Evolutionary conservation across 2,113 vertebrate species (phyloP), one percentile per base, ranked within the genome.

Genomic region (Trinectes maculatus): DNA sequence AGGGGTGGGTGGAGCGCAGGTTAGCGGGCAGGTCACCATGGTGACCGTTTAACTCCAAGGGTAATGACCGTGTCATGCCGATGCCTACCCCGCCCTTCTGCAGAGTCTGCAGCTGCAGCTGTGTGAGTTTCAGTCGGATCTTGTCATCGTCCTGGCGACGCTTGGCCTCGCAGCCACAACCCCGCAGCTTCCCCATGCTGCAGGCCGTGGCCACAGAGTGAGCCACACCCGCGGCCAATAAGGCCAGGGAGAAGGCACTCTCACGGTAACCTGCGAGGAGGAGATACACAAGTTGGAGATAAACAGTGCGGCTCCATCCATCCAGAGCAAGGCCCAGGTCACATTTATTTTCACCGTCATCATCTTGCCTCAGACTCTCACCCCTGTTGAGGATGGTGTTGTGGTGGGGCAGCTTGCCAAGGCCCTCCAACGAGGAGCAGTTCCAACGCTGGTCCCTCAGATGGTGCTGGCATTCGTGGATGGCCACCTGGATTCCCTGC

Each of bases 381-480:
- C 96, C 96, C 87, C 94, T 92, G 83, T 93, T 95, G 75, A 97
- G 93, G 73, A 96, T 94, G 77, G 91, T 91, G 68, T 91, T 96
- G 81, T 95, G 94, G 53, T 94, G 92, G n/a, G 95, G 94, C 85
- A 95, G 86, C 29, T 94, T 94, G 83, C 94, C 91, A 3, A 91
- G 83, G 48, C 89, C 92, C 88, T 95, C 94, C 72, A 97, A 86
- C 0, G 94, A 91, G 0, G 96, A 97, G 82, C 96, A 97, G 89
- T 97, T 95, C 95, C 96, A 97, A 68, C 96, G 94, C 84, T 96
- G 95, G 84, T 95, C 92, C 15, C 91, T 92, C 68, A 97, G 89
- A 88, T 97, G 96, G 68, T 96, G 92, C 83, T 95, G 95, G 84
- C 96, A 97, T 79, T 97, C 96, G 8, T 97, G 95, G 61, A 96